Base-by-base conservation (phyloP, 2,797 vertebrate species). In the Selene dorsalis region DNA sequence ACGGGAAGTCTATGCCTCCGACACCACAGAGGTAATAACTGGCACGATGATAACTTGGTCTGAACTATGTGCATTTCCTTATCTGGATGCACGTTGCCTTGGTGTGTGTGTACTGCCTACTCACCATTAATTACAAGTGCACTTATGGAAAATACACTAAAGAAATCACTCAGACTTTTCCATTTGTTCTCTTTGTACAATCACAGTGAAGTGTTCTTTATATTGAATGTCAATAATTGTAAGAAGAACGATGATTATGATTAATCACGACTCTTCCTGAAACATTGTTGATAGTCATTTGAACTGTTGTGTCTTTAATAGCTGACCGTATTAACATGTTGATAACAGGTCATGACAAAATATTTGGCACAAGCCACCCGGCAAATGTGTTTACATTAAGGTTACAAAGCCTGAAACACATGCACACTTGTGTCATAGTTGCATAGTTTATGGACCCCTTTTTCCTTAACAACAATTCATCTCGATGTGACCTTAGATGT, bases 1-100 rank as follows among this genome's bases (percentile, higher is more conserved):
- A 48, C 41, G 20, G 43, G 72, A 69, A 77, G 52, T 68, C n/a
- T 6, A 32, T 22, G 57, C 52, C 20, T 41, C 45, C 13, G 73
- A 66, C 73, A 61, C 24, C 53, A n/a, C n/a, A 30, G 64, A 83
- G 70, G 72, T 79, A 79, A 82, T 90, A 90, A 91, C 89, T 85
- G 80, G 75, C 72, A 66, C 56, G 69, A 83, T 75, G 55, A 55
- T 84, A 75, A 77, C 70, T 74, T 84, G 73, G 83, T 76, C 81
- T 71, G 71, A 35, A 87, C 75, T 82, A 62, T 82, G 38, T 84
- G 69, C 50, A 83, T 85, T 73, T 68, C 80, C 77, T 84, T 55
- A 76, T 79, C 79, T 66, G 77, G 81, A 80, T 83, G 67, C 82
- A 82, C 74, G 77, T 76, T 60, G 41, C 57, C 69, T 69, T 43